phyloP scores from a whole-genome alignment of 2,797 vertebrate species.

The Paramormyrops hopkinsi region DNA sequence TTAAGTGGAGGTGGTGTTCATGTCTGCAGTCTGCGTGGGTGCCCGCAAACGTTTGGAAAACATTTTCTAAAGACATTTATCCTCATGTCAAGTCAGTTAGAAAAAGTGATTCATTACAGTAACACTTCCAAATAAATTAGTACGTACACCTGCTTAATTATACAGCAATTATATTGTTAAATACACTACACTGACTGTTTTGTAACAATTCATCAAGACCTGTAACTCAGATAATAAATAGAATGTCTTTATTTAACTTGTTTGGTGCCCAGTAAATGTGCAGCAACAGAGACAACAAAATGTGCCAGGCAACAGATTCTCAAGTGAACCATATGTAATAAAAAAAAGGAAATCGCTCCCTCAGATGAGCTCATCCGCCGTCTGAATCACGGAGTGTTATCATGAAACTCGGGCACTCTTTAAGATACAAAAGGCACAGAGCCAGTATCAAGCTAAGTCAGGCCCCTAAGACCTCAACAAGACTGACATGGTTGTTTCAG shows the following conservation, averaged over 20 bases:
- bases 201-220: background rate
- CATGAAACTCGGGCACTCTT: slow-evolving; percentile 4
- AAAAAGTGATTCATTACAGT: slow-evolving; percentile 13
- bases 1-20: slow-evolving; percentile 41
- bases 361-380: background rate
- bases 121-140: slow-evolving; percentile 23
- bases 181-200: background rate
- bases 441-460: slow-evolving; percentile 6
- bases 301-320: background rate
- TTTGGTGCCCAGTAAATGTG: background rate
- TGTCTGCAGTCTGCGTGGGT: slow-evolving; percentile 36
- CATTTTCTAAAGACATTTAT: slow-evolving; percentile 49
- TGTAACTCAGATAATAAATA: background rate
- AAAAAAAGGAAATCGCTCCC: background rate
- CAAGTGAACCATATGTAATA: background rate
- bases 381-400: background rate
- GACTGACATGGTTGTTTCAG: slow-evolving; percentile 10
- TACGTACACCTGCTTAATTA: slow-evolving; percentile 10
- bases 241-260: background rate
- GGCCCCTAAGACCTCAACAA: slow-evolving; percentile 11
- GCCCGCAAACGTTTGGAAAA: slow-evolving; percentile 52
- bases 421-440: background rate
- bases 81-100: slow-evolving; percentile 19
- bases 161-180: slow-evolving; percentile 9
- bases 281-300: background rate